Evolutionary conservation across 2,797 vertebrate genomes (phyloP).

Genomic region (Syngnathus rostellatus): DNA sequence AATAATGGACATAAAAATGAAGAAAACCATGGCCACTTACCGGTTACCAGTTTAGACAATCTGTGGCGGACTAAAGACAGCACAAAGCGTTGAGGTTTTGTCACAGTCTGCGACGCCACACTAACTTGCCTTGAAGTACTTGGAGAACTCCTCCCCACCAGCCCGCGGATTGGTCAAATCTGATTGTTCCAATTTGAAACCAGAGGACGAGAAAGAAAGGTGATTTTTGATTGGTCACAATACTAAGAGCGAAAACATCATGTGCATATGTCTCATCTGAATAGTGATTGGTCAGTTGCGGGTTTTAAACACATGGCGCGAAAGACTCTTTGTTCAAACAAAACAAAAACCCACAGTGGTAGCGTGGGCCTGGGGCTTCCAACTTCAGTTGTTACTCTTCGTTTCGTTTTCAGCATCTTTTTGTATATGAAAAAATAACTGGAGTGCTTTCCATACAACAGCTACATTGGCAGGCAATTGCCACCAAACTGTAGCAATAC

Average conservation of each 20-base stretch:
- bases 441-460: too few relatives aligned
- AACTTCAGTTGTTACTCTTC: not conserved
- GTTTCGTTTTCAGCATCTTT: constrained; percentile 5
- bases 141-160: constrained; percentile 20
- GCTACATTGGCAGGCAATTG: too few relatives aligned
- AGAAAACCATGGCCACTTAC: constrained; percentile 22
- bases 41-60: constrained; percentile 22
- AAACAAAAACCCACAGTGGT: too few relatives aligned
- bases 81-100: constrained; percentile 42
- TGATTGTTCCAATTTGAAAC: constrained; percentile 31
- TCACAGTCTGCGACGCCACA: constrained; percentile 24
- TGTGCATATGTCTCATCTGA: rapidly evolving
- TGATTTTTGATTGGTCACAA: constrained; percentile 22
- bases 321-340: constrained; percentile 42
- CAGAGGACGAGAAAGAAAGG: not conserved
- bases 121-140: constrained; percentile 41
- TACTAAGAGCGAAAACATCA: not conserved
- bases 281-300: constrained; percentile 45
- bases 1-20: not conserved
- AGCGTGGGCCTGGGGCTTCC: too few relatives aligned
- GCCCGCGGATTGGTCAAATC: constrained; percentile 35
- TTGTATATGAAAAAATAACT: too few relatives aligned
- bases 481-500: too few relatives aligned
- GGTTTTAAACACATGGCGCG: constrained; percentile 61
- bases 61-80: constrained; percentile 30